Base-by-base conservation (phyloP, 2,113 vertebrate genomes). In the Halichoerus grypus region DNA sequence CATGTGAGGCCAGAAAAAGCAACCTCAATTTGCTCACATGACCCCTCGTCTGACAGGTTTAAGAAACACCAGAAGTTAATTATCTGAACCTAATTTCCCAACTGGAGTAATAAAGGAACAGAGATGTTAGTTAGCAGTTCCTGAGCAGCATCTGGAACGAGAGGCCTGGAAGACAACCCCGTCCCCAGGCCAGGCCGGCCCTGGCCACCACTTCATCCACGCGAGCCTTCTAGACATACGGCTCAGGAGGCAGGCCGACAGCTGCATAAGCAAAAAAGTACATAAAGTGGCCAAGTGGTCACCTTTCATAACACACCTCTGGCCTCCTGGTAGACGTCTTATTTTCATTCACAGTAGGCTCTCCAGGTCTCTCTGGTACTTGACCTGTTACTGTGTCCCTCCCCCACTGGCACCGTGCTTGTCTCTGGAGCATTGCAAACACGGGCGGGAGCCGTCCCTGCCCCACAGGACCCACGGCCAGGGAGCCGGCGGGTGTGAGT, bases 61-160 rank as follows among this genome's bases (percentile, higher is more conserved):
- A n/a, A 39, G 36, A 46, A 59, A 36, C 92, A 85, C 51, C 39
- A 77, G 86, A 71, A 85, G 77, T 85, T 85, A 93, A 57, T 88
- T 15, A 59, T 82, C 82, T 49, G 61, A 72, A n/a, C 79, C 61
- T 65, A 10, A n/a, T 51, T 85, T 91, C 71, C 72, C 77, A 77
- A n/a, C 31, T 12, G 1, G 21, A 31, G 51, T 31, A 33, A 85
- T 2, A 22, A 69, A 80, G 71, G 57, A 33, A 59, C 16, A 26
- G 77, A 88, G 22, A 81, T 0, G 13, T 5, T 9, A 22, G 67
- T 13, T 5, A 22, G 46, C 7, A n/a, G 42, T 28, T 76, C 80
- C 28, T 22, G 18, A 15, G 39, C 22, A 19, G 26, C 49, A 22
- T 51, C 81, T 81, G 57, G 49, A 46, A 72, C 49, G 22, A 39